Evolutionary conservation across 2,113 vertebrate genomes (phyloP).

Genomic region (Alexandromys fortis): DNA sequence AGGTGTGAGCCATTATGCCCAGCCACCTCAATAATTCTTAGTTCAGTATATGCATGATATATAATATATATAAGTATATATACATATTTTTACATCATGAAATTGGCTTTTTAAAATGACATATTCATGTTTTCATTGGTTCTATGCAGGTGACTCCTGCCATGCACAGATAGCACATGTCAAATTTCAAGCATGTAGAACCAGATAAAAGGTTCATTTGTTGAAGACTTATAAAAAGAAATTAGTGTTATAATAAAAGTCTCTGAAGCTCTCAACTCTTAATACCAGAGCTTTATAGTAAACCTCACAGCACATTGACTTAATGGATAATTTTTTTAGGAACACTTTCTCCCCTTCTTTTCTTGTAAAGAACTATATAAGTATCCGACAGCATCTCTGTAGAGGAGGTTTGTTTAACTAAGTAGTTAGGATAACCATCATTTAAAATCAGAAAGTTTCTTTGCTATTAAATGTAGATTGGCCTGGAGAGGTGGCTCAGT

Average conservation of each 20-base stretch:
- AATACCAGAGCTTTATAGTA: conserved; percentile 67
- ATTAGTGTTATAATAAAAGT: conserved; percentile 67
- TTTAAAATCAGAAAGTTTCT: conserved; percentile 49
- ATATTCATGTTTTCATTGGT: conserved; percentile 68
- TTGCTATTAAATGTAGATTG: conserved; percentile 16
- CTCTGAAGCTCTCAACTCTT: conserved; percentile 54
- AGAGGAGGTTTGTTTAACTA: conserved; percentile 35
- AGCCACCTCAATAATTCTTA: conserved; percentile 2
- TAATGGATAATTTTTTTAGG: conserved; percentile 62
- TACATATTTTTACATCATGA: conserved; percentile 28
- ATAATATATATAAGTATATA: not conserved
- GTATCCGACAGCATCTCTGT: conserved; percentile 1
- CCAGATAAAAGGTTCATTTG: conserved; percentile 65
- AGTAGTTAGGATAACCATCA: conserved; percentile 40
- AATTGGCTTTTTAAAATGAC: conserved; percentile 37
- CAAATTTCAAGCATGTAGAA: conserved; percentile 74
- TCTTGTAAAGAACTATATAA: conserved; percentile 47
- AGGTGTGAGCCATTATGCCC: not conserved
- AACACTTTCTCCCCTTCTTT: conserved; percentile 17
- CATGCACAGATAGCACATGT: conserved; percentile 55
- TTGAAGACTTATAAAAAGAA: conserved; percentile 65
- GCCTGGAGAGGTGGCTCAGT: no score
- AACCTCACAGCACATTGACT: conserved; percentile 56
- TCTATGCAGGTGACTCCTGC: conserved; percentile 48
- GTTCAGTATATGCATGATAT: conserved; percentile 39